phyloP scores from a whole-genome alignment of 2,113 vertebrate species.

The Varanus komodoensis region DNA sequence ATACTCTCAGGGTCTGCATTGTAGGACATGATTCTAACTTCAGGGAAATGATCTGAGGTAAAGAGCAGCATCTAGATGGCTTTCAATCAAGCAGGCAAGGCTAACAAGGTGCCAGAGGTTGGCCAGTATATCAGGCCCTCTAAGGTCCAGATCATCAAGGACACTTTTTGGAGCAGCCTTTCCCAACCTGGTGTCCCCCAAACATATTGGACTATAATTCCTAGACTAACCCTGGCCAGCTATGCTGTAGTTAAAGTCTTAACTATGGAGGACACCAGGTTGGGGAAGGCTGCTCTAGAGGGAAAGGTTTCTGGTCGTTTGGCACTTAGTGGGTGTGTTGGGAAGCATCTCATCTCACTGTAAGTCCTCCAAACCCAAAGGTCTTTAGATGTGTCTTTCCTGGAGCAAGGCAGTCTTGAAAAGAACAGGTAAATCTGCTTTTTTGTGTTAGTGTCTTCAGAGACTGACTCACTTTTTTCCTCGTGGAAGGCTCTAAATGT shows the following conservation, averaged over 20 bases:
- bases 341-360: not conserved
- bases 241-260: too few species aligned
- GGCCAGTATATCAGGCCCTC: not conserved
- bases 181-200: not conserved
- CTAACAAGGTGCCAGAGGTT: not conserved
- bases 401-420: not conserved
- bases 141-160: too few species aligned
- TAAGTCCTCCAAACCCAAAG: not conserved
- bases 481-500: slow-evolving; percentile 53
- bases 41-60: not conserved
- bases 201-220: too few species aligned
- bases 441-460: slow-evolving; percentile 42
- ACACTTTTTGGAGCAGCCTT: not conserved
- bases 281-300: too few species aligned
- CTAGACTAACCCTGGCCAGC: too few species aligned
- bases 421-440: not conserved
- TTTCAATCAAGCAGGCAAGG: not conserved
- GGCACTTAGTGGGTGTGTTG: not conserved
- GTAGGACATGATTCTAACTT: too few species aligned
- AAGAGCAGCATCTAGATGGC: not conserved
- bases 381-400: not conserved
- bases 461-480: not conserved
- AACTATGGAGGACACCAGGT: too few species aligned
- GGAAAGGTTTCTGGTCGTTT: not conserved
- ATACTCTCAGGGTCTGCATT: too few species aligned